Conservation (phyloP, 2,113 vertebrate species). For the Ciconia boyciana region DNA sequence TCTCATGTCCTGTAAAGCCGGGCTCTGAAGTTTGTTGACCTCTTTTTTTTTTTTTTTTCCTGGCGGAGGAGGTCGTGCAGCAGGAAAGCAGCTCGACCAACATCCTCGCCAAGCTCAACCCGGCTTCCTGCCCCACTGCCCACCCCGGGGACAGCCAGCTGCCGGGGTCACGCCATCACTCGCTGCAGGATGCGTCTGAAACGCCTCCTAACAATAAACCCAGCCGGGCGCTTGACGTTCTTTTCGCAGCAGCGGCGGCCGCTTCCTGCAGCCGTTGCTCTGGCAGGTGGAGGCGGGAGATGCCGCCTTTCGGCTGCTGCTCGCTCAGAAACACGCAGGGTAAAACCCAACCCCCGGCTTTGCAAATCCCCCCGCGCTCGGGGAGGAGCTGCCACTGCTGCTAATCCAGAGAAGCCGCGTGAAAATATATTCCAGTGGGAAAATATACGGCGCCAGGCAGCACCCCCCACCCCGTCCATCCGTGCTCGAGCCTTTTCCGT, state of each 20-base stretch:
- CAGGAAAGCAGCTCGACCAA: neutral
- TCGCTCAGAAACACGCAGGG: neutral
- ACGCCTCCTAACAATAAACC: neutral
- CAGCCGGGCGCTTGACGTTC: neutral
- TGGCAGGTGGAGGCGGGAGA: neutral
- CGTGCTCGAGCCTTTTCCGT: accelerated
- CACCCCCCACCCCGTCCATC: no score
- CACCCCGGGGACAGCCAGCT: neutral
- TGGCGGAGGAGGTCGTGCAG: neutral
- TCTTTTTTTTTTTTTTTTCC: neutral
- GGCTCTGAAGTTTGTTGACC: neutral
- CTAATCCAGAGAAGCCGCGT: accelerated
- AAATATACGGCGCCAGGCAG: accelerated
- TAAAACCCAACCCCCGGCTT: neutral
- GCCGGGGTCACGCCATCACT: neutral
- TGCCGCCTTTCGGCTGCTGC: neutral
- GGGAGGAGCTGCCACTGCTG: accelerated
- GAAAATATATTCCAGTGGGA: neutral
- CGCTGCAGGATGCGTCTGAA: neutral
- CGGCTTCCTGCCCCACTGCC: constrained; percentile 19
- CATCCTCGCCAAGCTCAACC: neutral
- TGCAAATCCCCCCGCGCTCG: no score
- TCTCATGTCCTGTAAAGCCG: neutral
- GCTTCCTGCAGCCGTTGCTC: neutral
- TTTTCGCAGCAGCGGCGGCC: neutral